phyloP scores from a whole-genome alignment of 2,797 vertebrate genomes.

The Acanthornis magna region DNA sequence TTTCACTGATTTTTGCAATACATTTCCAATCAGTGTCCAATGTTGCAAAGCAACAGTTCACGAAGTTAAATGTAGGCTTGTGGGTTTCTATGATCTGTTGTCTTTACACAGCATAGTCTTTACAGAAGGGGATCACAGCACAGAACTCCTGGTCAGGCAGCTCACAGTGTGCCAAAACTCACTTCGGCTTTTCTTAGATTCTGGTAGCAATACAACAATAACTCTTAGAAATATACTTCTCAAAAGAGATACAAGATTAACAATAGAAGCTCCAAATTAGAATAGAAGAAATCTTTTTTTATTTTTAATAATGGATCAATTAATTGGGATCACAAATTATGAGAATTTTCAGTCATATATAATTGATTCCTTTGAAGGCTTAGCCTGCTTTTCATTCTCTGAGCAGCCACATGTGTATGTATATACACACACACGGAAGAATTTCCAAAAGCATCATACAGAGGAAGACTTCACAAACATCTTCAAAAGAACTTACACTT shows the following conservation, averaged over 20 bases:
- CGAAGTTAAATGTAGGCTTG: background rate
- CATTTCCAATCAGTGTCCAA: background rate
- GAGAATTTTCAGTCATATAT: background rate
- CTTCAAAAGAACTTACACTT: background rate
- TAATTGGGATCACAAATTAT: background rate
- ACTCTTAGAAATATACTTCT: background rate
- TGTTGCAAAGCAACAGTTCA: background rate
- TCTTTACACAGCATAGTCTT: background rate
- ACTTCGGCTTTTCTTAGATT: slow-evolving; percentile 5
- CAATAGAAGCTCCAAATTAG: background rate
- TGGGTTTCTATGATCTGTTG: background rate
- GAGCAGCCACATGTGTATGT: fast-evolving
- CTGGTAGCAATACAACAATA: background rate
- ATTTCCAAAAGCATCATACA: background rate
- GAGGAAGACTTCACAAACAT: background rate
- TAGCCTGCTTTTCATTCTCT: background rate
- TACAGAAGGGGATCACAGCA: background rate
- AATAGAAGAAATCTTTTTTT: background rate
- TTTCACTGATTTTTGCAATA: background rate
- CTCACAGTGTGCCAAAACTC: slow-evolving; percentile 30
- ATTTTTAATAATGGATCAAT: background rate
- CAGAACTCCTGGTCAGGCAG: slow-evolving; percentile 10
- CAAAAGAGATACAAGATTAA: slow-evolving; percentile 4
- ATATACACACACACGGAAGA: fast-evolving
- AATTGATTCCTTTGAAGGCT: background rate